Percentiles rank a stretch among this genome's conserved stretches.
These are phyloP conservation scores for Aricia agestis DNA, from an alignment of 1,140 invertebrate genomes.

Conservation along the genomic window DNA sequence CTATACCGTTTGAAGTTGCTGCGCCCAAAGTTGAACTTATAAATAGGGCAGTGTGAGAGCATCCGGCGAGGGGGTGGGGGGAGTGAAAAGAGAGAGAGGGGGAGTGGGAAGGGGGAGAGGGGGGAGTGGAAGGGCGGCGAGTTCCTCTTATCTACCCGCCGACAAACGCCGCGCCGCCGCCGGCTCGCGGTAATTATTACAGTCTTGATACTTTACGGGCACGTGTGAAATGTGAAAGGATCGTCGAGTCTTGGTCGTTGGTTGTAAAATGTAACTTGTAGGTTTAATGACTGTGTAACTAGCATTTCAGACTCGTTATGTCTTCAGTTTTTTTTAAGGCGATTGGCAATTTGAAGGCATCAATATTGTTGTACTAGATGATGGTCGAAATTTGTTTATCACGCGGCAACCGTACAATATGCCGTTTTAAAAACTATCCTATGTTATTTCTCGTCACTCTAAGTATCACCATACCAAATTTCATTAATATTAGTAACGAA, in stretches of 20 bases:
- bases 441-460: too few species aligned
- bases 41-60: slow-evolving; percentile 58
- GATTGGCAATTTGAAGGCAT: too few species aligned
- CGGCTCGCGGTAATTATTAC: slow-evolving; percentile 30
- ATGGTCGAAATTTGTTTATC: too few species aligned
- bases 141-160: slow-evolving; percentile 46
- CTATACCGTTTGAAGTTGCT: background rate
- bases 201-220: background rate
- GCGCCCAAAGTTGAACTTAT: slow-evolving; percentile 43
- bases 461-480: too few species aligned
- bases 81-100: slow-evolving; percentile 46
- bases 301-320: too few species aligned
- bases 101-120: slow-evolving; percentile 34
- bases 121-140: slow-evolving; percentile 47
- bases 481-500: too few species aligned
- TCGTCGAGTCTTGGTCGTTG: background rate
- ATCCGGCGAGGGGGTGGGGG: slow-evolving; percentile 43
- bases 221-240: background rate
- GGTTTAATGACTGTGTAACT: background rate
- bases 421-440: too few species aligned
- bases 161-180: slow-evolving; percentile 30
- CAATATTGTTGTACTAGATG: too few species aligned
- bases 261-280: too few species aligned
- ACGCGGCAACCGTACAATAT: too few species aligned
- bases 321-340: too few species aligned